Evolutionary conservation across 2,888 invertebrate species (phyloP), one percentile per base, ranked within the genome.

Genomic region (Dicyrtoma fusca): DNA sequence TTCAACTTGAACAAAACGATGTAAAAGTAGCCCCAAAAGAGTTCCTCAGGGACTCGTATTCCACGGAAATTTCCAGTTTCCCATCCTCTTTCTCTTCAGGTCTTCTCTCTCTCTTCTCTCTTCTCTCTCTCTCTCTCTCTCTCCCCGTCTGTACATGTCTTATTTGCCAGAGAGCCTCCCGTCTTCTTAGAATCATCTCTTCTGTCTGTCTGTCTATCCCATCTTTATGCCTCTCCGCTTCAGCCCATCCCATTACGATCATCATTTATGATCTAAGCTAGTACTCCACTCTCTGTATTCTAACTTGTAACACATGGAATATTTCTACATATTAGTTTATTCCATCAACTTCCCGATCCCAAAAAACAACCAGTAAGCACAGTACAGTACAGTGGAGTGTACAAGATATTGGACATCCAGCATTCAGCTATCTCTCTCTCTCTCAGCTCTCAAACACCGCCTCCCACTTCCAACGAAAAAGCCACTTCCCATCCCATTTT

Each of bases 21-120:
- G 77, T 77, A 77, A 77, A 74, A 77, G 74, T 77, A 75, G 74
- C 75, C 77, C 61, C 74, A 71, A 77, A 77, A 77, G 73, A 75
- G 77, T 75, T 75, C 77, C 75, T 69, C 55, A 57, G 75, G 77
- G 77, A 77, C 73, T 74, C 74, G 71, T 76, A 74, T 62, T 71
- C 68, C 68, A 17, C 57, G 21, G 53, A 71, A 68, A 71, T 71
- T 73, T 70, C 64, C 71, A 53, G 26, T 55, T 64, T 51, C 34
- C 53, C 55, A 34, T 51, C 45, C 23, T 44, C 34, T 51, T 57
- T 63, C 53, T 45, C 53, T 57, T n/a, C 26, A 55, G 14, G 47
- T 64, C 23, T 47, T 55, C 26, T 49, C 44, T 63, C 45, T 26
- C 11, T 19, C 44, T 44, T n/a, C 55, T 59, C 44, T 21, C 26